Conservation (phyloP, 2,113 vertebrate genomes). For the Lepus americanus region DNA sequence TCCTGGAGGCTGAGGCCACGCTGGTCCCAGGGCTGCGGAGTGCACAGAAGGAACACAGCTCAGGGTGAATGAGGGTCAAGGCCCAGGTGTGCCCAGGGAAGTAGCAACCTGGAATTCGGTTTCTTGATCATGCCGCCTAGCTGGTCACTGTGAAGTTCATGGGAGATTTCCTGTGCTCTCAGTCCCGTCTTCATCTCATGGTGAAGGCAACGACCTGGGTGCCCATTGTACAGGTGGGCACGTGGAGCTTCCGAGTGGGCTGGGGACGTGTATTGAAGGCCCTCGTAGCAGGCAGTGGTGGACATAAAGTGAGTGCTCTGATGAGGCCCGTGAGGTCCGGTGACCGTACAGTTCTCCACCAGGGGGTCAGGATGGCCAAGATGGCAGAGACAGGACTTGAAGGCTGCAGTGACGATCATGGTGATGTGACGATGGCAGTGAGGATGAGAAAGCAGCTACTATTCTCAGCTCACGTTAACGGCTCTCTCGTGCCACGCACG, state of each 20-base stretch:
- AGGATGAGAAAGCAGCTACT: background rate
- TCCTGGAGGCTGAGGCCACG: fast-evolving
- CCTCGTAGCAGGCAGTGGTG: background rate
- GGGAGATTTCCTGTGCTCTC: background rate
- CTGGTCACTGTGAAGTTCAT: background rate
- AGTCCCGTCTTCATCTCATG: too few relatives aligned
- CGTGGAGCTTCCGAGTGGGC: background rate
- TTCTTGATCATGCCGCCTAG: background rate
- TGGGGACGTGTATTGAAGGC: background rate
- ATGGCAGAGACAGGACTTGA: background rate
- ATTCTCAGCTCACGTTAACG: background rate
- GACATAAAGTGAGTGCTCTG: background rate
- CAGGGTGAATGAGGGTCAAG: background rate
- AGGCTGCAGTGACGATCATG: background rate
- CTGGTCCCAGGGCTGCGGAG: background rate
- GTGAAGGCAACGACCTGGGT: too few relatives aligned
- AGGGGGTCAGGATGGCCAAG: background rate
- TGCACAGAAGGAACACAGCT: too few relatives aligned
- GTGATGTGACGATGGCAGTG: too few relatives aligned
- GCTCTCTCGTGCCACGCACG: background rate
- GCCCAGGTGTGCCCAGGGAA: background rate
- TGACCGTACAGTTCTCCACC: fast-evolving
- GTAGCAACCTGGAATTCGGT: background rate
- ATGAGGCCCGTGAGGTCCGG: too few relatives aligned
- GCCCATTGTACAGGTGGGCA: background rate